Conservation (phyloP, 2,797 vertebrate species). For the Okamejei kenojei region DNA sequence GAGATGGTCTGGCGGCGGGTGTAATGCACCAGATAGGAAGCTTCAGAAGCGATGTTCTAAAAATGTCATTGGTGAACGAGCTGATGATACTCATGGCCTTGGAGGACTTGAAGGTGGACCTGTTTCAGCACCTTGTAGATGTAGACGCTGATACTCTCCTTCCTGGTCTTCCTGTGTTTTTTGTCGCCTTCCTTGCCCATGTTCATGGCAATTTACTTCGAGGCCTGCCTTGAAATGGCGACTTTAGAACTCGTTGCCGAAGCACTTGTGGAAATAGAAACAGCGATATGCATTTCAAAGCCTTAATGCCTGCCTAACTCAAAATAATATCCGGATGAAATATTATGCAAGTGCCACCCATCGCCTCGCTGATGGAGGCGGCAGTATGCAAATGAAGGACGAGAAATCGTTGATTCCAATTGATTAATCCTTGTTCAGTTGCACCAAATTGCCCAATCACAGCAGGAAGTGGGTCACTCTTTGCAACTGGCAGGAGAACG, state of each 20-base stretch:
- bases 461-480: too few relatives aligned
- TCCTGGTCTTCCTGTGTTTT: neutral
- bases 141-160: neutral
- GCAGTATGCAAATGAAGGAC: too few relatives aligned
- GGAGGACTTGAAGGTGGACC: neutral
- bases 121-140: constrained; percentile 19
- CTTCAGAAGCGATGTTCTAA: constrained; percentile 18
- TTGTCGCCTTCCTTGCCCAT: neutral
- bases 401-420: too few relatives aligned
- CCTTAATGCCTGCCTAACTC: too few relatives aligned
- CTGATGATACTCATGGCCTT: constrained; percentile 5
- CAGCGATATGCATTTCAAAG: too few relatives aligned
- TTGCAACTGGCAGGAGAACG: too few relatives aligned
- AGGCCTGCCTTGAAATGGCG: neutral
- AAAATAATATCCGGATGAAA: too few relatives aligned
- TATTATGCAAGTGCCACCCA: too few relatives aligned
- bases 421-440: too few relatives aligned
- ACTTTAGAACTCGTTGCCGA: neutral
- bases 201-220: neutral
- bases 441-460: too few relatives aligned
- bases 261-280: neutral
- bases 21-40: neutral
- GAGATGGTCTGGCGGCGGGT: neutral
- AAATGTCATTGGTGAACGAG: constrained; percentile 2
- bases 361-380: too few relatives aligned